Evolutionary conservation across 2,797 vertebrate species (phyloP), one percentile per base, ranked within the genome.

Genomic region (Gorsachius magnificus): DNA sequence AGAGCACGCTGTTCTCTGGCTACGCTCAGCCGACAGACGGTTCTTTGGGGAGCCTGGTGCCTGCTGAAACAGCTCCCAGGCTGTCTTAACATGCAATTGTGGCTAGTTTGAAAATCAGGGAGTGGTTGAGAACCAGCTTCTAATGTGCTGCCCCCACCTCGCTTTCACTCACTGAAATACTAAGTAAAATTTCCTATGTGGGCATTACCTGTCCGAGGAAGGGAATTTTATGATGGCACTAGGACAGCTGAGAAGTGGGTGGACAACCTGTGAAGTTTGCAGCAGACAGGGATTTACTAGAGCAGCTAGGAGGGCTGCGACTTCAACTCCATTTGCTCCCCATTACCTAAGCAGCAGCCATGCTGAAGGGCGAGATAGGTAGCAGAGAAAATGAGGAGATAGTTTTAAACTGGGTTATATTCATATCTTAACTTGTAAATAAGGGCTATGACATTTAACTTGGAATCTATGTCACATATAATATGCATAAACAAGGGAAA

Each of bases 11-110:
- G 70, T 6, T 87, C 91, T 56, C 65, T 57, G 85, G 87, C 87
- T 86, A 50, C 10, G 3, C 57, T 48, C 11, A 6, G 76, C 72
- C 8, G 3, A 45, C 83, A 78, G 70, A 31, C 29, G 1, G 83
- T 48, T 66, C 87, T 60, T 54, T 5, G 46, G 80, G 83, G 86
- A 93, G 63, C 79, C 77, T 46, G 46, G 12, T 84, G 80, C 93
- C 87, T 97, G 94, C 92, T 78, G 33, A n/a, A 89, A 89, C 93
- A 94, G 88, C 93, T 96, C 94, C 90, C 78, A 56, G 25, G 66
- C 70, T 82, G 89, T 12, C 70, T 70, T 46, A 77, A 31, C 81
- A 14, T 36, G 90, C 79, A 41, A 1, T 9, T 53, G 86, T 74
- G 94, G 89, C 94, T 85, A 93, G 64, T 10, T 4, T 64, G 36